Evolutionary conservation across 30 jellyfish, hydroid and myxozoan genomes (phyloP).

Genomic region (Catostylus mosaicus): DNA sequence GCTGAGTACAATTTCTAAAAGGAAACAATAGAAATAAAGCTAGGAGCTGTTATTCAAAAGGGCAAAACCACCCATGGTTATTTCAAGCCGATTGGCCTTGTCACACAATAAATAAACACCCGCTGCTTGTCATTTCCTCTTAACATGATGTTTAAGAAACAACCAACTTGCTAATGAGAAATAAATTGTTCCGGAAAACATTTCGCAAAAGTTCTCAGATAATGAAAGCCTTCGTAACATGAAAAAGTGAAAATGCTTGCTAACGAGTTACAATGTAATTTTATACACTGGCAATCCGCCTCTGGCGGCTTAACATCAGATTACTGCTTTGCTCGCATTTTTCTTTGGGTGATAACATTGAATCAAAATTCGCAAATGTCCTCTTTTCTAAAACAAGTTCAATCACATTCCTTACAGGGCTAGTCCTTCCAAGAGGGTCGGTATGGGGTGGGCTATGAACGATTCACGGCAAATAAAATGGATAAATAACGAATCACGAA

Average conservation of each 20-base stretch:
- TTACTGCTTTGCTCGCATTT: neutral
- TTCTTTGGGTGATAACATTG: conserved; percentile 7
- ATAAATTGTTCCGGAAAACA: neutral
- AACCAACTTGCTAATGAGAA: neutral
- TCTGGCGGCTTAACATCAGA: neutral
- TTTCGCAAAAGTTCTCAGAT: neutral
- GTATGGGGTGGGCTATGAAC: no score
- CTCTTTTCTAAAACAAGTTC: neutral
- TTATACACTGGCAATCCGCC: neutral
- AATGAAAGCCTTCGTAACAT: neutral
- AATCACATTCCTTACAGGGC: neutral
- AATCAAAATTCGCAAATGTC: neutral
- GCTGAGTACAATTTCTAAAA: no score
- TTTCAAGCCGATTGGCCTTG: no score
- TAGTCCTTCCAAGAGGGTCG: no score
- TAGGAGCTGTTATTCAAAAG: no score
- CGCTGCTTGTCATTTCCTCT: no score
- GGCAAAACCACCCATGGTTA: no score
- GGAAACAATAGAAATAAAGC: no score
- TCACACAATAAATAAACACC: no score
- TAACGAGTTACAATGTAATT: conserved; percentile 1
- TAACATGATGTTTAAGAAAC: no score
- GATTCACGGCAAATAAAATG: no score
- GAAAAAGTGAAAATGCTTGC: conserved; percentile 5
- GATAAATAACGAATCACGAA: no score